These are phyloP conservation scores for Sterrhoptilus dennistouni DNA, from an alignment of 2,113 vertebrate genomes.

Conservation along the genomic window DNA sequence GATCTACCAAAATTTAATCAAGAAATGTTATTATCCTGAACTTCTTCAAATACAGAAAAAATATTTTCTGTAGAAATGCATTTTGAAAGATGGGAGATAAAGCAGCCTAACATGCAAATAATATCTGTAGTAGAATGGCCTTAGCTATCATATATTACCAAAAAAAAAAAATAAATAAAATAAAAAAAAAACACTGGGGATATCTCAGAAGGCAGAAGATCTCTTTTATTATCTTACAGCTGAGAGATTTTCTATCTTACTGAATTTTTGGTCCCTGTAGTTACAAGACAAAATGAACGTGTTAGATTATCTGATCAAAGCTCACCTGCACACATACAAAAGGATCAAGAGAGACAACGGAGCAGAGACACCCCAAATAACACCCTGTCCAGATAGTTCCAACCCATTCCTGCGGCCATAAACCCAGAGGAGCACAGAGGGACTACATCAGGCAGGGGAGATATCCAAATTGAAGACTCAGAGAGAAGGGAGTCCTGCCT, in stretches of 20 bases:
- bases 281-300: background rate
- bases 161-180: background rate
- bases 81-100: background rate
- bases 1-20: constrained; percentile 10
- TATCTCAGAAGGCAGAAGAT: background rate
- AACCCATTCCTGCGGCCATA: background rate
- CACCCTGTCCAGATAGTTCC: background rate
- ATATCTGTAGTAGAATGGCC: background rate
- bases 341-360: background rate
- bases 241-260: background rate
- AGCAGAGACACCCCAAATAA: background rate
- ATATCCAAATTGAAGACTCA: background rate
- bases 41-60: background rate
- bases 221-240: background rate
- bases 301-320: background rate
- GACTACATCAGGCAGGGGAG: fast-evolving
- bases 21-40: background rate
- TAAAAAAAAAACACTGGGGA: background rate
- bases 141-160: background rate
- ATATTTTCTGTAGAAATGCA: background rate
- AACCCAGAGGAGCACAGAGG: background rate
- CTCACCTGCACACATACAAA: background rate
- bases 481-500: background rate
- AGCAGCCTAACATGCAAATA: background rate
- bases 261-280: background rate